Base-by-base conservation (phyloP, 1,140 invertebrate species). In the Brachionus koreanus region DNA sequence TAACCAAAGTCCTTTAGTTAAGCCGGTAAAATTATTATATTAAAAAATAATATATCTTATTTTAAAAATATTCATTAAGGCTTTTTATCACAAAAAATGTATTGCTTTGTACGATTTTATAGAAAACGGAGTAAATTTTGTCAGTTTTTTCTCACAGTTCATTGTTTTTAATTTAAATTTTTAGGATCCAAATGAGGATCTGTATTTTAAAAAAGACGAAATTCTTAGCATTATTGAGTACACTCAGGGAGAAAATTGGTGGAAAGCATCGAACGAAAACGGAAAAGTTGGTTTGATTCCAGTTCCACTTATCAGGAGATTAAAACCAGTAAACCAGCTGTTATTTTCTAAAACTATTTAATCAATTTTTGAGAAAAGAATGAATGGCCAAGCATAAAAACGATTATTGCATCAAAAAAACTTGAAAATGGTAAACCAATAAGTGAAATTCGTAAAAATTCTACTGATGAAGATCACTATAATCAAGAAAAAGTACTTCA, bases 241-340 rank as follows among this genome's bases (percentile, higher is more conserved):
- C 23, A 79, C 76, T 61, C 76, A 79, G 33, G 76, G 76, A 0
- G 76, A 79, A 79, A 42, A 79, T 57, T 79, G 76, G 76, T 79
- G 76, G 76, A 57, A 65, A 35, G 76, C 76, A 39, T 43, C 49
- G 2, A 42, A 61, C 37, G 16, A 61, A 61, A 42, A 13, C 13
- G 76, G 76, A 9, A 7, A 57, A 79, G 33, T 79, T 39, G 76
- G 76, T 23, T 25, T 79, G 2, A 25, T 79, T 23, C 76, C 76
- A 61, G 76, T 79, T 12, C 76, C 76, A 12, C 19, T 79, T 16
- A 79, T 79, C 5, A 39, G 76, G 10, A 57, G 49, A 39, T 7
- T 79, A 2, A 79, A 79, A 61, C 76, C 76, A 16, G 69, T 74
- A n/a, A n/a, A 74, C 6, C 5, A 19, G 42, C 0, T 16, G 10